Conservation (phyloP, 2,113 vertebrate species). For the Cinclus cinclus region DNA sequence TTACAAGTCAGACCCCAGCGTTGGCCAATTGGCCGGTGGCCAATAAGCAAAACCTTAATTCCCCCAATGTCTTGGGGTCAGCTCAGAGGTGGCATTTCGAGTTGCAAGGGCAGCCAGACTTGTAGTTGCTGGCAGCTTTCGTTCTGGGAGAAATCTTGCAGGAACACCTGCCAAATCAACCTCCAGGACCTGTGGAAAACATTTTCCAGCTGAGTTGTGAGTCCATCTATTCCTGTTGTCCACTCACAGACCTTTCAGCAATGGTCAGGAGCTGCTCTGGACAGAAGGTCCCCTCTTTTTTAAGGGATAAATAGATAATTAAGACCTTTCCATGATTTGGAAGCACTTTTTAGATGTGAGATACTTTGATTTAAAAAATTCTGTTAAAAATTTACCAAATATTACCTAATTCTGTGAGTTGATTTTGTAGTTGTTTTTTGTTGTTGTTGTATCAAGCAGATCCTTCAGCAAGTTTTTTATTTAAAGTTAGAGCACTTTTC, state of each 20-base stretch:
- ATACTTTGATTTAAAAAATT: not conserved
- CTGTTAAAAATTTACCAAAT: not conserved
- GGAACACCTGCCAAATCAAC: not conserved
- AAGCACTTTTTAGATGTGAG: not conserved
- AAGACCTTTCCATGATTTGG: not conserved
- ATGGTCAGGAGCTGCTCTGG: not conserved
- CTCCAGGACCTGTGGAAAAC: not conserved
- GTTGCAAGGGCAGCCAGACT: no score
- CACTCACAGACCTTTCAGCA: not conserved
- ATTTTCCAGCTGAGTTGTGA: not conserved
- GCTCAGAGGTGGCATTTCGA: no score
- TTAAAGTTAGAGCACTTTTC: not conserved
- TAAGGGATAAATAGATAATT: not conserved
- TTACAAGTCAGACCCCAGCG: no score
- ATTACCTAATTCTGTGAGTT: not conserved
- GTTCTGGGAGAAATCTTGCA: not conserved
- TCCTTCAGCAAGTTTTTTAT: not conserved
- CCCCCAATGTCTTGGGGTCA: not conserved
- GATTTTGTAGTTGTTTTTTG: not conserved
- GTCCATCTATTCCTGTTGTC: not conserved
- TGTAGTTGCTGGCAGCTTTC: not conserved
- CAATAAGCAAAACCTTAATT: no score
- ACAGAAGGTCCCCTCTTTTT: no score
- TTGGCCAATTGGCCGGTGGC: not conserved
- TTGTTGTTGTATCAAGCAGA: not conserved